Percentiles rank a stretch among this genome's conserved stretches.
Evolutionary conservation across 2,113 vertebrate genomes (phyloP).

Genomic region (Bubalus kerabau): DNA sequence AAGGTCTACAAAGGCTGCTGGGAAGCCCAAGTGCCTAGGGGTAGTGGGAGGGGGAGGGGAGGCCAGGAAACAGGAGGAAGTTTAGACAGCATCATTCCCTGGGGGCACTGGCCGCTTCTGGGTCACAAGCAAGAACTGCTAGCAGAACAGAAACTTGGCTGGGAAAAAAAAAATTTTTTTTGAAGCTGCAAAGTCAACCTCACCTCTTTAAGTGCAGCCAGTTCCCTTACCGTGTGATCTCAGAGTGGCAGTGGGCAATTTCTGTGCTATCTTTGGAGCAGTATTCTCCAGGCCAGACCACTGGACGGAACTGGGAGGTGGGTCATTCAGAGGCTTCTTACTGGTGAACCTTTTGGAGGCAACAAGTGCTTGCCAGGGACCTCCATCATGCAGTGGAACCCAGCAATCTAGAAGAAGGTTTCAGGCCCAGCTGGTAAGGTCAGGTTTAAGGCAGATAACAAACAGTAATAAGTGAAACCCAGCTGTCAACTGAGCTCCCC

Average conservation of each 20-base stretch:
- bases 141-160: constrained; percentile 55
- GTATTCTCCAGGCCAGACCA: not conserved
- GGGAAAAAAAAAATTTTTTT: not conserved
- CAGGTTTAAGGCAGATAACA: not conserved
- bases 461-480: not conserved
- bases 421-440: not conserved
- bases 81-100: constrained; percentile 53
- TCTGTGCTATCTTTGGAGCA: not conserved
- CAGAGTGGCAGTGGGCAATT: not conserved
- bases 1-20: not conserved
- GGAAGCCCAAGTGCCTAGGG: not conserved
- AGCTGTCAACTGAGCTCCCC: not conserved
- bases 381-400: not conserved
- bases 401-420: not conserved
- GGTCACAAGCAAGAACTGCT: constrained; percentile 27
- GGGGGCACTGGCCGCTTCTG: not conserved
- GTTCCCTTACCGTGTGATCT: not conserved
- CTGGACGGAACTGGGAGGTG: not conserved
- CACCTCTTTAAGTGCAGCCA: not conserved
- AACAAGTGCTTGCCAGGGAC: not conserved
- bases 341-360: not conserved
- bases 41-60: not conserved
- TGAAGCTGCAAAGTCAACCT: constrained; percentile 16
- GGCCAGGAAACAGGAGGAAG: constrained; percentile 29
- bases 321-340: not conserved